phyloP scores from a whole-genome alignment of 2,797 vertebrate species.

The Helicolenus hilgendorfi region DNA sequence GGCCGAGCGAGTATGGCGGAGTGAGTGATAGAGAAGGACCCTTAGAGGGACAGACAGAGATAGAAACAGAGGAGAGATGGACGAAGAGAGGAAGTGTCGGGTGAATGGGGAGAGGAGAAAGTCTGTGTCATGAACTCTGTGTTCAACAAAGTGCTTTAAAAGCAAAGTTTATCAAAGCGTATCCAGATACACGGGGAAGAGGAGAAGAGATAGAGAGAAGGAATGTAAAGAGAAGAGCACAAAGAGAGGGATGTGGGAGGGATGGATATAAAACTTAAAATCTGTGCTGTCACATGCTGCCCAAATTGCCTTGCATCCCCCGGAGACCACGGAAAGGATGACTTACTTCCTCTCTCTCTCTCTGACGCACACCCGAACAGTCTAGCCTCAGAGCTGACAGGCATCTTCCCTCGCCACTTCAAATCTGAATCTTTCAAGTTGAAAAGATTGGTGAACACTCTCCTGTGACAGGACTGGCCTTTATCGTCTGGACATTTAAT shows the following conservation, averaged over 20 bases:
- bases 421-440: constrained; percentile 10
- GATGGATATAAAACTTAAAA: constrained; percentile 36
- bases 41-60: constrained; percentile 14
- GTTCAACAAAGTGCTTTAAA: constrained; percentile 54
- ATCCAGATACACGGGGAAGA: background rate
- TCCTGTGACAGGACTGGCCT: constrained; percentile 1
- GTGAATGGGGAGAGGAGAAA: background rate
- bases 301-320: constrained; percentile 38
- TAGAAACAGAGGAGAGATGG: constrained; percentile 17
- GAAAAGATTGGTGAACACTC: background rate
- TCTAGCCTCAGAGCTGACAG: background rate
- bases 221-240: background rate
- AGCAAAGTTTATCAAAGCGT: constrained; percentile 66
- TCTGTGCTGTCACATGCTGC: constrained; percentile 47
- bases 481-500: constrained; percentile 17
- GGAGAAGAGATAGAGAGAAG: background rate
- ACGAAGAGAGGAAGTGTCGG: background rate
- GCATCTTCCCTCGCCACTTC: constrained; percentile 3
- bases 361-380: background rate
- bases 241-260: background rate
- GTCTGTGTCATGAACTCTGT: constrained; percentile 20
- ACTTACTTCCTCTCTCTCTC: constrained; percentile 11
- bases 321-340: constrained; percentile 36
- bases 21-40: constrained; percentile 26
- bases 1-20: background rate